Percentiles rank a stretch among this genome's conserved stretches.
phyloP scores from a whole-genome alignment of 2,888 invertebrate species.

The Oeneis ivallda region DNA sequence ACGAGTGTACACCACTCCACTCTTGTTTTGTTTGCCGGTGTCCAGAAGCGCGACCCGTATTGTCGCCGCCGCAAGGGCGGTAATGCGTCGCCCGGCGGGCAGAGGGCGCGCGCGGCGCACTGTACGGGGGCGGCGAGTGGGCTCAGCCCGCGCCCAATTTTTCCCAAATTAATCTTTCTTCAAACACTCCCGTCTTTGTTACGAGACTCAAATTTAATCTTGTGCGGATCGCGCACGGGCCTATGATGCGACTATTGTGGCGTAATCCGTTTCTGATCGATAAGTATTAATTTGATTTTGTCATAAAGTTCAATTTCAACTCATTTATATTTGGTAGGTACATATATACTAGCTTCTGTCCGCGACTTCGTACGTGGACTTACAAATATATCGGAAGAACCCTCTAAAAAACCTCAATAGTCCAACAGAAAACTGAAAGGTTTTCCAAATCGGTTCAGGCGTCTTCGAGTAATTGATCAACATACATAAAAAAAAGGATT shows the following conservation, averaged over 20 bases:
- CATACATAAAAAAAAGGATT: too few relatives aligned
- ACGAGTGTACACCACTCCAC: not conserved
- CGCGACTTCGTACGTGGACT: too few relatives aligned
- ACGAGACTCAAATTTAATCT: conserved; percentile 66
- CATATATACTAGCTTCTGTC: too few relatives aligned
- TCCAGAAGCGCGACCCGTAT: not conserved
- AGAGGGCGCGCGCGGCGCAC: not conserved
- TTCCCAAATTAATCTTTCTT: conserved; percentile 75
- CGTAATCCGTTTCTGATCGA: not conserved
- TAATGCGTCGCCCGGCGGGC: not conserved
- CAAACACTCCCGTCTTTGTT: conserved; percentile 73
- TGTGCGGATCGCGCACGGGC: conserved; percentile 46
- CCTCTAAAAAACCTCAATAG: too few relatives aligned
- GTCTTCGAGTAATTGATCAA: too few relatives aligned
- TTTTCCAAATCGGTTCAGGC: too few relatives aligned
- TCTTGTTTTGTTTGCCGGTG: not conserved
- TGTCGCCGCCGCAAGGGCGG: not conserved
- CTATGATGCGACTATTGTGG: not conserved
- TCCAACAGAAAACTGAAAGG: too few relatives aligned
- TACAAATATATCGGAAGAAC: too few relatives aligned
- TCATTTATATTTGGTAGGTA: too few relatives aligned
- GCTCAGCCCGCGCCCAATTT: conserved; percentile 53
- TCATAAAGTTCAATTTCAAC: too few relatives aligned
- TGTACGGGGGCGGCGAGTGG: conserved; percentile 32
- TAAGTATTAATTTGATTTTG: not conserved